Evolutionary conservation across 2,113 vertebrate genomes (phyloP), one percentile per base, ranked within the genome.

Genomic region (Crypturellus undulatus): DNA sequence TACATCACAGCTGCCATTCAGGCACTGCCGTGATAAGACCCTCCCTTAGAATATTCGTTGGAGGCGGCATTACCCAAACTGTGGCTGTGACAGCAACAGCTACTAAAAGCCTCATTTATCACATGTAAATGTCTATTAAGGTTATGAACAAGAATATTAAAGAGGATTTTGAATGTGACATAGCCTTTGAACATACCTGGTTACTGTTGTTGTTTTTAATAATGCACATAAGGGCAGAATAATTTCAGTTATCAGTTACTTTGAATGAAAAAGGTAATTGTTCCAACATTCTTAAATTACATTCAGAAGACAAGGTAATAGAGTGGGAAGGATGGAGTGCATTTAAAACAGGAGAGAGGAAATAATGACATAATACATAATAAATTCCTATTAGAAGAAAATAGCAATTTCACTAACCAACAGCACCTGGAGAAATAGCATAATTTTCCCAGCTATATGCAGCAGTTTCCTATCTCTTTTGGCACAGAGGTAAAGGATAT

Each of bases 141-240:
- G 72, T 78, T 94, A 85, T 93, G 72, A 90, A 84, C 72, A 72
- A 71, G 64, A 94, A 69, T 94, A 92, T 58, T 79, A 85, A 92
- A 79, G 58, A 86, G 62, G 32, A 43, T 84, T 88, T 28, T 95
- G 38, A 90, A 79, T 92, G 62, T 71, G 73, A 18, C 84, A 60
- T 72, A 56, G 69, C 30, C 52, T 96, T 93, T 90, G 80, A 94
- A 89, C 1, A 0, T 69, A 93, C 67, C 77, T 92, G 82, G 40
- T 95, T 95, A 75, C 69, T 75, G 52, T 92, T 84, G 70, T 78
- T 96, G 56, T 92, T 96, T 92, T 88, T 81, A 93, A 84, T 80
- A 92, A 84, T 67, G 77, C 38, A 88, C 49, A 36, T 38, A 47
- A 84, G 34, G 38, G 84, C 64, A 56, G 56, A 26, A 54, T 67